Evolutionary conservation across 2,888 invertebrate genomes (phyloP).

Genomic region (Euplagia quadripunctaria): DNA sequence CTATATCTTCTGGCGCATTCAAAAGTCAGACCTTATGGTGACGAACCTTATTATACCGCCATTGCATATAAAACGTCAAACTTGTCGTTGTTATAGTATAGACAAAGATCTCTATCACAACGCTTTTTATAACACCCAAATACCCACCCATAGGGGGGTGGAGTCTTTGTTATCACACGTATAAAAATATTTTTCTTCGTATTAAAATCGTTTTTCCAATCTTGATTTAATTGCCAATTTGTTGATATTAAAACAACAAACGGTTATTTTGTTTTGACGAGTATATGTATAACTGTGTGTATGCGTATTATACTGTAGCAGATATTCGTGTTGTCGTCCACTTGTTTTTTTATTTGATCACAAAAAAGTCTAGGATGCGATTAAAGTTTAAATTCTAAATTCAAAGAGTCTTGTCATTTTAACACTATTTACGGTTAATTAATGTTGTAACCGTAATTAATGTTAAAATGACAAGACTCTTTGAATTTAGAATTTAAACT

Average conservation of each 20-base stretch:
- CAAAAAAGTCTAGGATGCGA: no score
- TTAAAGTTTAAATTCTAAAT: no score
- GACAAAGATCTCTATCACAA: not conserved
- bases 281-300: not conserved
- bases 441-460: no score
- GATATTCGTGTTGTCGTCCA: no score
- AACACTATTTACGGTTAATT: no score
- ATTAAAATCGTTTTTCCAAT: not conserved
- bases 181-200: not conserved
- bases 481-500: no score
- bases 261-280: not conserved
- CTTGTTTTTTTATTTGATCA: not conserved
- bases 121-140: not conserved
- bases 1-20: no score
- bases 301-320: not conserved
- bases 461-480: no score
- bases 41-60: not conserved
- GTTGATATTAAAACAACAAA: not conserved
- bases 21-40: not conserved
- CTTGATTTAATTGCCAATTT: constrained; percentile 4
- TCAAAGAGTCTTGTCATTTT: no score
- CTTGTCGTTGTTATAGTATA: not conserved
- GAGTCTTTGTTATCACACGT: not conserved
- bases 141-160: not conserved
- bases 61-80: not conserved